Evolutionary conservation across 2,888 invertebrate genomes (phyloP).

Genomic region (Cosmia trapezina): DNA sequence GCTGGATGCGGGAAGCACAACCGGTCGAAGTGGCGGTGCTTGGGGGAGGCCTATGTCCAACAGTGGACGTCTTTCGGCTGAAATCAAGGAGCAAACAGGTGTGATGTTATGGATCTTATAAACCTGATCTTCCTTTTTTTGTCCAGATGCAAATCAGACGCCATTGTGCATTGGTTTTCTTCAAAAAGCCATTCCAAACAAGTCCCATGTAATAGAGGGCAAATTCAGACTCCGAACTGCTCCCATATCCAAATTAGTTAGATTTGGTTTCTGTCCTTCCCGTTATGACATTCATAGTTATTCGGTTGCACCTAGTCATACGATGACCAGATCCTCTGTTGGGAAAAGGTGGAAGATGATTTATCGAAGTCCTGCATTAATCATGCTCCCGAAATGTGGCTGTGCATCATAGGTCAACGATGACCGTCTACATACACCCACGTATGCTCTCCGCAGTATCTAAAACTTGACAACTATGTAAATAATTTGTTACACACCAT

Average conservation of each 20-base stretch:
- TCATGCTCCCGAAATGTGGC: constrained; percentile 23
- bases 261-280: not conserved
- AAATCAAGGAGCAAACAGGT: not conserved
- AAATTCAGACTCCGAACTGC: not conserved
- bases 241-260: not conserved
- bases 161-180: not conserved
- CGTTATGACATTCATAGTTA: not conserved
- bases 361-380: constrained; percentile 9
- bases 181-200: not conserved
- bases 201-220: not conserved
- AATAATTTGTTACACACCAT: not conserved
- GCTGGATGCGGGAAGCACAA: too few relatives aligned
- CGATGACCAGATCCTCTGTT: not conserved
- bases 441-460: not conserved
- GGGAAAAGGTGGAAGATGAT: not conserved
- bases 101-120: not conserved
- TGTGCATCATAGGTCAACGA: constrained; percentile 2
- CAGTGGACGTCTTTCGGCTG: too few relatives aligned
- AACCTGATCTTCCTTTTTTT: not conserved
- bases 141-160: not conserved
- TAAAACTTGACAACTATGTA: not conserved
- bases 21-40: too few relatives aligned
- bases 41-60: too few relatives aligned
- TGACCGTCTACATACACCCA: not conserved
- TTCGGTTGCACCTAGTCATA: not conserved